Base-by-base conservation (phyloP, 2,888 invertebrate genomes). In the Gonocerus acuteangulatus region DNA sequence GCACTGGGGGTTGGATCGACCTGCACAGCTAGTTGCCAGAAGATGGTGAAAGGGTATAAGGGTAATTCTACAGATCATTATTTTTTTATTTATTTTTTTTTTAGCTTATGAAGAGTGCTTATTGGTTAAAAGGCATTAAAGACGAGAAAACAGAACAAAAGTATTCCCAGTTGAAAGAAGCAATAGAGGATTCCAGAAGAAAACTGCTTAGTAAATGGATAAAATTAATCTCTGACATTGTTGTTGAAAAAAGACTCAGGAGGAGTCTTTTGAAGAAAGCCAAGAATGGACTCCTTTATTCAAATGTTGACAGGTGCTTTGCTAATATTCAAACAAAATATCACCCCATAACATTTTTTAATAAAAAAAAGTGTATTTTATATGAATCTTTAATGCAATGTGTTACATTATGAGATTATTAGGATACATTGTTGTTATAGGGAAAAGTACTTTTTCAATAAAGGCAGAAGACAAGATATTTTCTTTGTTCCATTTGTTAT, bases 261-360 rank as follows among this genome's bases (percentile, higher is more conserved):
- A 27, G 21, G 18, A 45, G 32, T 18, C 47, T 57, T 47, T 27
- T 57, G 2, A 47, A 47, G 22, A 57, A 44, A 32, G 19, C 44
- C n/a, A 73, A 66, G 13, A 73, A 73, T 6, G 86, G 86, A 0
- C 75, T 87, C 48, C 72, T 92, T 64, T 86, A 88, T 72, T 85
- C 85, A 72, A 91, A 92, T 72, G 86, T 91, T 67, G 88, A 91
- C 72, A 79, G 81, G 85, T 85, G 15, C 27, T 27, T 27, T 27
- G 27, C 4, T 6, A 27, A 27, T 6, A 27, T n/a, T n/a, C n/a
- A n/a, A n/a, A n/a, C n/a, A n/a, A 72, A 73, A 9, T n/a, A 51
- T 44, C 15, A 42, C 15, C 16, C 32, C 13, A 19, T 60, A 16
- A 22, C 11, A 44, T 16, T 44, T 34, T 9, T 6, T 18, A 11